Percentiles rank a stretch among this genome's conserved stretches.
These are phyloP conservation scores for Cairina moschata DNA, from an alignment of 2,113 vertebrate genomes.

Conservation along the genomic window DNA sequence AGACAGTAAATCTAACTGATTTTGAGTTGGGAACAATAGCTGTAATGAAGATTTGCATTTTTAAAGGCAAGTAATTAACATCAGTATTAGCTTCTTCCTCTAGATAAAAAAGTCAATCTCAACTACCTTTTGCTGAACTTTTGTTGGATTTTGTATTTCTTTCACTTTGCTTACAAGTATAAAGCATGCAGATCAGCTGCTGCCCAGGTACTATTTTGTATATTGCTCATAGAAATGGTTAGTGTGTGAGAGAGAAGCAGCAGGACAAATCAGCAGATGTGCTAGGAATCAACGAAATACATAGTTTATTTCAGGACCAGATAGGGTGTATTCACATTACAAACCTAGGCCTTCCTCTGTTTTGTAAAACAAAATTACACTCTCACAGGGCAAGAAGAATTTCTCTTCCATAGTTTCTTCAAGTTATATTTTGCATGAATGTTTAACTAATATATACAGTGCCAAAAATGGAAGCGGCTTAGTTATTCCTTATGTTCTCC, in stretches of 20 bases:
- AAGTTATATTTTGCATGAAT: not conserved
- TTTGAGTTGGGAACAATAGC: conserved; percentile 51
- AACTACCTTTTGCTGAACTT: conserved; percentile 19
- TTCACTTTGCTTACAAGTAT: not conserved
- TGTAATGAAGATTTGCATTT: conserved; percentile 52
- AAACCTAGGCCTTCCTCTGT: not conserved
- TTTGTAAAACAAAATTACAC: not conserved
- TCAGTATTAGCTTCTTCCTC: conserved; percentile 35
- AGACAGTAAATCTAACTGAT: conserved; percentile 53
- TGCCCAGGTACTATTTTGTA: not conserved
- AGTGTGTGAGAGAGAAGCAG: not conserved
- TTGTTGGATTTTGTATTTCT: not conserved
- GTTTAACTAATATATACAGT: not conserved
- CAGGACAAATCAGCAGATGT: not conserved
- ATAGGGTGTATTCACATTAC: not conserved
- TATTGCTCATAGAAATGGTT: not conserved
- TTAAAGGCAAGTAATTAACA: conserved; percentile 52
- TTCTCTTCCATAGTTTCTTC: not conserved
- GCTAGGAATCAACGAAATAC: not conserved
- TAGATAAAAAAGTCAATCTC: conserved; percentile 19
- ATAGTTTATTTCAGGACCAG: not conserved
- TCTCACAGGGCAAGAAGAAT: not conserved
- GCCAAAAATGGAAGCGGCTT: not conserved
- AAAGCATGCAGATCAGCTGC: not conserved
- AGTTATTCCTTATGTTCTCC: not conserved